These are phyloP conservation scores for Malurus cyaneus DNA, from an alignment of 2,113 vertebrate species.

Conservation along the genomic window DNA sequence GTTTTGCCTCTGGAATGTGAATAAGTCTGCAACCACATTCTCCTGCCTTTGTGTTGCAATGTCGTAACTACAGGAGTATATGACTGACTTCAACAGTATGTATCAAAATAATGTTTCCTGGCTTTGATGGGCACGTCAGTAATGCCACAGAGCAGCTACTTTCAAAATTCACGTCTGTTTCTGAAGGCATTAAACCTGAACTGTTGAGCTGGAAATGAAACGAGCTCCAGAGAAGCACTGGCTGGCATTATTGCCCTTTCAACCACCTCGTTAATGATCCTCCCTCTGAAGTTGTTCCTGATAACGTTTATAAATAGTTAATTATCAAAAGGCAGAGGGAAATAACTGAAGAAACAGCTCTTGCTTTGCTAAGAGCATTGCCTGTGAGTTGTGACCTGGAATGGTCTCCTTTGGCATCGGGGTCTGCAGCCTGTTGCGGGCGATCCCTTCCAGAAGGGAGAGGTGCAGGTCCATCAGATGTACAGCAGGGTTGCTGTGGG, in stretches of 20 bases:
- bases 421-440: neutral
- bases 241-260: neutral
- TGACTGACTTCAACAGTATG: neutral
- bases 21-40: neutral
- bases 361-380: neutral
- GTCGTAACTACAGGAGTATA: neutral
- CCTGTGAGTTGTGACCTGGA: neutral
- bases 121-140: neutral
- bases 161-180: neutral
- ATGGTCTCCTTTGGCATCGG: neutral
- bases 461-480: accelerated
- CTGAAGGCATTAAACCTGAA: neutral
- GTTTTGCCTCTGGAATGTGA: neutral
- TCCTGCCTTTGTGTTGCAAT: neutral
- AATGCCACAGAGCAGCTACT: neutral
- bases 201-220: neutral
- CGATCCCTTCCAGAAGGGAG: accelerated
- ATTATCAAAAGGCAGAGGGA: neutral
- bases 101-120: neutral
- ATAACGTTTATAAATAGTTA: neutral
- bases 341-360: neutral
- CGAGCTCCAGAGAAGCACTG: neutral
- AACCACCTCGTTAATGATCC: neutral
- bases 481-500: neutral
- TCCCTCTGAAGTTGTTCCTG: neutral